phyloP scores from a whole-genome alignment of 2,888 invertebrate genomes.

The Alsophila aescularia region DNA sequence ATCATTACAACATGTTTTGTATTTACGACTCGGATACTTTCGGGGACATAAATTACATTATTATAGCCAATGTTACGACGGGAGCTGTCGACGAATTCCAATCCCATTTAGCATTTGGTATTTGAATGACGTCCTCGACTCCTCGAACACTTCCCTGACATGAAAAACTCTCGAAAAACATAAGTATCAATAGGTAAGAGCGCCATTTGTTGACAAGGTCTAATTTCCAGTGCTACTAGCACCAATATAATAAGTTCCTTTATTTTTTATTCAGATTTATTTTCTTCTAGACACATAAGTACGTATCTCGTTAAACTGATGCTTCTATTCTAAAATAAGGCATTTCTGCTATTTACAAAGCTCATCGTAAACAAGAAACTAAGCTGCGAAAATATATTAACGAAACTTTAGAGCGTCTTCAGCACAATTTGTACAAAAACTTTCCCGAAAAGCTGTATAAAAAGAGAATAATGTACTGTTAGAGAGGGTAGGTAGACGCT shows the following conservation, averaged over 20 bases:
- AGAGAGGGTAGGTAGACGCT: constrained; percentile 70
- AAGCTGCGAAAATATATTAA: constrained; percentile 38
- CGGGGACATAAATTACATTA: constrained; percentile 26
- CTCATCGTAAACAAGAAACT: constrained; percentile 36
- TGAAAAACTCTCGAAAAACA: constrained; percentile 1
- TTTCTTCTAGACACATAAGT: not conserved
- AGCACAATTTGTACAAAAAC: constrained; percentile 44
- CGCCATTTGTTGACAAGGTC: not conserved
- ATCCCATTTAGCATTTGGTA: constrained; percentile 21
- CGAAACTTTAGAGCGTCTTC: constrained; percentile 38
- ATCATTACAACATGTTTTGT: constrained; percentile 27
- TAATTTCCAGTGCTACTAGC: no score
- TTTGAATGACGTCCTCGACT: constrained; percentile 1
- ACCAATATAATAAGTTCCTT: not conserved
- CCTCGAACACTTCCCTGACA: not conserved
- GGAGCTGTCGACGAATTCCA: constrained; percentile 21
- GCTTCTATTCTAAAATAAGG: constrained; percentile 19
- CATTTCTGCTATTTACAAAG: constrained; percentile 39
- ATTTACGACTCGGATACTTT: constrained; percentile 28
- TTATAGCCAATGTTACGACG: constrained; percentile 21
- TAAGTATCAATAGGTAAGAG: not conserved
- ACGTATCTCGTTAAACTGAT: not conserved
- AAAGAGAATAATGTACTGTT: constrained; percentile 66
- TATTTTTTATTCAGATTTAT: not conserved
- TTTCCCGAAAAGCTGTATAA: constrained; percentile 51